Percentiles rank a stretch among this genome's conserved stretches.
phyloP scores from a whole-genome alignment of 2,888 invertebrate species.

The Epiblema foenella region DNA sequence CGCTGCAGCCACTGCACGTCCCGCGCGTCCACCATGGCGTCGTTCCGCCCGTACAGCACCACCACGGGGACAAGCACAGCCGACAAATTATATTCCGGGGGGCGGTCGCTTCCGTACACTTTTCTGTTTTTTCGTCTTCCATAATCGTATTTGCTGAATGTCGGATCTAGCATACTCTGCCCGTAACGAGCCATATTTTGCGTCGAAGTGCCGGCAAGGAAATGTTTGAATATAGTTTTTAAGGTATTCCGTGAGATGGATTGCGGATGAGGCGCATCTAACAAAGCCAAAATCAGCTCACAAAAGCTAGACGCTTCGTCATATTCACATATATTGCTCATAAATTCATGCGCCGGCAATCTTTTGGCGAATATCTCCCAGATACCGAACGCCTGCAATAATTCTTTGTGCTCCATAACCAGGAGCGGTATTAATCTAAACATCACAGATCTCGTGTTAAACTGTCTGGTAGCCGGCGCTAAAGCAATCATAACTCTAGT shows the following conservation, averaged over 20 bases:
- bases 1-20: constrained; percentile 32
- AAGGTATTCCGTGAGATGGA: constrained; percentile 23
- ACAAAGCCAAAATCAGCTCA: constrained; percentile 11
- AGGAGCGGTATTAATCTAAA: constrained; percentile 25
- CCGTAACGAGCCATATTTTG: constrained; percentile 38
- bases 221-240: constrained; percentile 25
- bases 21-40: constrained; percentile 30
- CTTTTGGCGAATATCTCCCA: constrained; percentile 37
- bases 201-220: constrained; percentile 36
- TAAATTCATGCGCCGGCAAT: constrained; percentile 23
- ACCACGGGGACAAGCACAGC: constrained; percentile 31
- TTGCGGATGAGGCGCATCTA: constrained; percentile 31
- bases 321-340: constrained; percentile 34
- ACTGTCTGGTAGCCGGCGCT: constrained; percentile 36
- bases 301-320: constrained; percentile 29
- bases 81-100: constrained; percentile 30
- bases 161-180: constrained; percentile 21
- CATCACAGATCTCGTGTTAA: constrained; percentile 28
- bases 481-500: constrained; percentile 28
- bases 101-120: constrained; percentile 20
- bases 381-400: constrained; percentile 22
- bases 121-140: constrained; percentile 17
- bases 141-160: constrained; percentile 29
- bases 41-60: constrained; percentile 29
- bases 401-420: neutral